These are phyloP conservation scores for Cossypha caffra DNA, from an alignment of 2,797 vertebrate genomes.

Conservation along the genomic window DNA sequence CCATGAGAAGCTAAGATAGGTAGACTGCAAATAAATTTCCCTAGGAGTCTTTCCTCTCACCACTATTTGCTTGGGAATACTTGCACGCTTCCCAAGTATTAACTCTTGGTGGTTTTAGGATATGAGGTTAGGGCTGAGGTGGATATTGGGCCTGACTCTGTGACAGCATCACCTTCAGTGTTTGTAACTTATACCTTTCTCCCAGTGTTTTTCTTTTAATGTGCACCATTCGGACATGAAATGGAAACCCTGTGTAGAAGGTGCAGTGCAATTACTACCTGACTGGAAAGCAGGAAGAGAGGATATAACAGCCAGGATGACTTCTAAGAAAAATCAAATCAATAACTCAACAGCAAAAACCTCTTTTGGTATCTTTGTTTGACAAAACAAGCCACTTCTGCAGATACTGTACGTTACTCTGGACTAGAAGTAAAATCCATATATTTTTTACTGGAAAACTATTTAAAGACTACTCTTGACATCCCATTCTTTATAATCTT, in stretches of 20 bases:
- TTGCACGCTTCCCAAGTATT: neutral
- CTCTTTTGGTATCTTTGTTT: neutral
- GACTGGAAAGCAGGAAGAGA: neutral
- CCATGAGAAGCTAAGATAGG: neutral
- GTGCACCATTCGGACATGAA: neutral
- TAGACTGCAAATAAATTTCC: neutral
- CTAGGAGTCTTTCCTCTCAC: neutral
- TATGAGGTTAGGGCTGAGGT: accelerated
- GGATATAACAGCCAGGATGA: neutral
- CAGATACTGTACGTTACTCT: neutral
- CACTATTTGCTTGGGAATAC: neutral
- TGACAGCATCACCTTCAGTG: neutral
- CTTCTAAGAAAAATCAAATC: neutral
- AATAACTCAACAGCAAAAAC: neutral
- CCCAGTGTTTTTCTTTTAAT: neutral
- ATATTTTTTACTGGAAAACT: neutral
- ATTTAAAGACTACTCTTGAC: neutral
- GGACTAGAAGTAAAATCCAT: neutral
- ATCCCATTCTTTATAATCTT: neutral
- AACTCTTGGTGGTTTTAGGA: neutral
- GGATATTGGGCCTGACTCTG: neutral
- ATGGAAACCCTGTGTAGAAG: neutral
- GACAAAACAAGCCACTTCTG: neutral
- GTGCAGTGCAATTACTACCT: neutral
- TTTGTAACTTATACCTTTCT: neutral